Conservation (phyloP, 2,888 invertebrate genomes). For the Oasisia sp. region DNA sequence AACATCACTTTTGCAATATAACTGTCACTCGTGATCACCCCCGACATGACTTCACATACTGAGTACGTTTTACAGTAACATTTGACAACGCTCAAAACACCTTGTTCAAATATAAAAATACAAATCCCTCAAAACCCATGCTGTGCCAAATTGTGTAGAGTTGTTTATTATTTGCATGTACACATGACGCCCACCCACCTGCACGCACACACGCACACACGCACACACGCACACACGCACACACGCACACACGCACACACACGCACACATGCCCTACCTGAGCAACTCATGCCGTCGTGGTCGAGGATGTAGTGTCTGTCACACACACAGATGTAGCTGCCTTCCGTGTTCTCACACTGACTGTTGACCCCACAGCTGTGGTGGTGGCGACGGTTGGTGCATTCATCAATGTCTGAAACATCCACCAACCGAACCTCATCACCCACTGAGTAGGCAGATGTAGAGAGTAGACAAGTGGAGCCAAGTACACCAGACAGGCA, state of each 20-base stretch:
- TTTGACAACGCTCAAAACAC: not conserved
- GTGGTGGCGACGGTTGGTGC: not conserved
- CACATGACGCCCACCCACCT: too few species aligned
- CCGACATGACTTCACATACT: too few species aligned
- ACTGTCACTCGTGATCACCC: too few species aligned
- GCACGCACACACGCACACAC: too few species aligned
- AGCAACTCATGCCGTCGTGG: constrained; percentile 27
- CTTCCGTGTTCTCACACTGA: constrained; percentile 24
- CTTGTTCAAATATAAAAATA: not conserved
- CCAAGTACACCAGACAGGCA: too few species aligned
- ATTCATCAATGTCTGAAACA: constrained; percentile 27
- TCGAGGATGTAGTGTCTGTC: constrained; percentile 32
- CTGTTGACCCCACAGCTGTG: constrained; percentile 27
- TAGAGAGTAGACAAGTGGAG: too few species aligned
- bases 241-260: too few species aligned
- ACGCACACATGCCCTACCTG: constrained; percentile 26
- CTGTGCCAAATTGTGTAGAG: not conserved
- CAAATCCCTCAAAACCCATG: not conserved
- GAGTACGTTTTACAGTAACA: too few species aligned
- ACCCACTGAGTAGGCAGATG: not conserved
- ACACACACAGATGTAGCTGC: constrained; percentile 31
- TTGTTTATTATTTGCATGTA: not conserved
- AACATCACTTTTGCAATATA: too few species aligned
- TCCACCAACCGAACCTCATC: not conserved
- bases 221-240: not conserved